Percentiles rank a stretch among this genome's conserved stretches.
phyloP scores from a whole-genome alignment of 2,113 vertebrate genomes.

The Limnothrissa miodon region DNA sequence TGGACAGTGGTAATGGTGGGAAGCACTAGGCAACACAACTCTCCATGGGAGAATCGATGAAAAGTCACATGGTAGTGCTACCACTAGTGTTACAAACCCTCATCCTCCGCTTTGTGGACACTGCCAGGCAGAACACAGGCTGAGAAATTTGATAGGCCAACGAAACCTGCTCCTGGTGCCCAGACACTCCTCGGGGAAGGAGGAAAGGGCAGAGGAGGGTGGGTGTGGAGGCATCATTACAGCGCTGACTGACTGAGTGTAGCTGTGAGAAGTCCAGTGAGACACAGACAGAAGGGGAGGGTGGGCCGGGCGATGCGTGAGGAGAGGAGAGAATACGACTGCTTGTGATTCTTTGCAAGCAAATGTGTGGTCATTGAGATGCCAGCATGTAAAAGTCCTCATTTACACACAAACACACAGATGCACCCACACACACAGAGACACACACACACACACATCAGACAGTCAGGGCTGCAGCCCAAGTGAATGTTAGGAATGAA shows the following conservation, averaged over 20 bases:
- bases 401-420: neutral
- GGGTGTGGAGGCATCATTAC: neutral
- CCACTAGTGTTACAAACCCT: neutral
- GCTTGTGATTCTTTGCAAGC: neutral
- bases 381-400: neutral
- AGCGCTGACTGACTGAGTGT: neutral
- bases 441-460: neutral
- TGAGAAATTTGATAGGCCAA: neutral
- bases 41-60: neutral
- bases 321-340: slow-evolving; percentile 11
- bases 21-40: neutral
- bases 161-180: neutral
- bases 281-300: neutral
- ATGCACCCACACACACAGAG: neutral
- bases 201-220: too few relatives aligned
- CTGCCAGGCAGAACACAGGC: neutral
- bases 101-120: neutral
- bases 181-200: neutral
- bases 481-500: slow-evolving; percentile 34
- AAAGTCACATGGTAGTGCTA: neutral
- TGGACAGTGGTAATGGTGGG: neutral
- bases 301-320: neutral
- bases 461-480: neutral
- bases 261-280: neutral
- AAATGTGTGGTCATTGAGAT: neutral